A percentile compares a stretch with the other conserved stretches of the same genome.
Evolutionary conservation across 2,113 vertebrate genomes (phyloP).

Genomic region (Hemibates koningsi): DNA sequence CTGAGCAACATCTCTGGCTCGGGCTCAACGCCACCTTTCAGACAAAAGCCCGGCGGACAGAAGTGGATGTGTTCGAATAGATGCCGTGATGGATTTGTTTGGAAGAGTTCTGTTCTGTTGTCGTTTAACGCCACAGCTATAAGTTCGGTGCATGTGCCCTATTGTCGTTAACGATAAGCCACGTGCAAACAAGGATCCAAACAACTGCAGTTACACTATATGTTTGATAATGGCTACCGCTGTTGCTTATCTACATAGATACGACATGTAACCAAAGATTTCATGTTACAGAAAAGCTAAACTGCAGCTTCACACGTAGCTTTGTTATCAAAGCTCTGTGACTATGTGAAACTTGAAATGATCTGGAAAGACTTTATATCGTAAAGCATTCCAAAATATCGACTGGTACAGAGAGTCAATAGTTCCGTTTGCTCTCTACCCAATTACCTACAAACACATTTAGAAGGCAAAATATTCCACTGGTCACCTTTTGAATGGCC

Average conservation of each 20-base stretch:
- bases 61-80: not conserved
- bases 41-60: not conserved
- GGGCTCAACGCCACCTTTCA: constrained; percentile 1
- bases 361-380: not conserved
- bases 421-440: not conserved
- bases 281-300: not conserved
- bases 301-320: not conserved
- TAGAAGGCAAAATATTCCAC: not conserved
- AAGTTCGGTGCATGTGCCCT: not conserved
- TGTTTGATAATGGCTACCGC: not conserved
- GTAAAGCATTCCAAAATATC: not conserved
- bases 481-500: rapidly evolving
- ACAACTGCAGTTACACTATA: not conserved
- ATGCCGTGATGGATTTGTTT: not conserved
- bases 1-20: constrained; percentile 19
- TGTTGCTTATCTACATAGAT: not conserved
- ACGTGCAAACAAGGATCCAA: rapidly evolving
- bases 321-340: not conserved
- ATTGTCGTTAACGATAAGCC: not conserved
- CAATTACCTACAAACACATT: not conserved
- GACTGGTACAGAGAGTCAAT: not conserved
- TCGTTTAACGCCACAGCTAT: rapidly evolving
- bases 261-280: not conserved
- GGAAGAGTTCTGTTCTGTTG: not conserved
- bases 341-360: not conserved